These are phyloP conservation scores for Drosophila kanekoi DNA, from an alignment of 2,888 invertebrate species.

Conservation along the genomic window DNA sequence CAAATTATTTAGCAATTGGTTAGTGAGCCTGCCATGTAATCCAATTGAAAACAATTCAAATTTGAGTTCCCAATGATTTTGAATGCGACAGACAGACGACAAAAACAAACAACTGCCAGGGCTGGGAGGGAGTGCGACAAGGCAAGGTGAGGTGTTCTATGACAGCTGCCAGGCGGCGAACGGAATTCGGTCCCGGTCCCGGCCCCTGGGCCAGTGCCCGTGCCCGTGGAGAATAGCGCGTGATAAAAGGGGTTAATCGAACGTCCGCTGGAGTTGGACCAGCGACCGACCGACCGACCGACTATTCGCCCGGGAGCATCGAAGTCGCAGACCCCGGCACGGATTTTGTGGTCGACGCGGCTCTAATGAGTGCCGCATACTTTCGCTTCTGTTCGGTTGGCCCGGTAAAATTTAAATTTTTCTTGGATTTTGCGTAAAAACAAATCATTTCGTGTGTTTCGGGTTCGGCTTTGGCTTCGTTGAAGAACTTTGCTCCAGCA, in stretches of 20 bases:
- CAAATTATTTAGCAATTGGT: conserved; percentile 55
- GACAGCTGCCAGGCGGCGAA: conserved; percentile 61
- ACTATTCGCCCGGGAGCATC: conserved; percentile 56
- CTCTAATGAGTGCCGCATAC: conserved; percentile 51
- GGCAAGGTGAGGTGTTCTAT: conserved; percentile 27
- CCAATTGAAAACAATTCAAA: conserved; percentile 77
- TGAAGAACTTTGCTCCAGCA: conserved; percentile 55
- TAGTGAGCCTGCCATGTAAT: conserved; percentile 57
- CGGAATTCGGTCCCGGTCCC: conserved; percentile 29
- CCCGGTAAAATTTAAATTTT: conserved; percentile 35
- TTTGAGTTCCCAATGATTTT: conserved; percentile 49
- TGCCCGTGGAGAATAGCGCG: conserved; percentile 74
- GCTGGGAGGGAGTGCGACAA: background rate
- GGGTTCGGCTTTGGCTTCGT: background rate
- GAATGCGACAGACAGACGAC: conserved; percentile 12
- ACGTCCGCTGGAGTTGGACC: conserved; percentile 45
- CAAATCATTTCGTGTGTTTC: conserved; percentile 17
- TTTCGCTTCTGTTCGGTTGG: conserved; percentile 1
- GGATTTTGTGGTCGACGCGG: conserved; percentile 48
- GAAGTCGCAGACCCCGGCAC: conserved; percentile 32
- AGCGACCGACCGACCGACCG: conserved; percentile 8
- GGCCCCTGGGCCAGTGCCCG: conserved; percentile 7
- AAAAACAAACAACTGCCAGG: conserved; percentile 39
- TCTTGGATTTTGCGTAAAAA: conserved; percentile 22
- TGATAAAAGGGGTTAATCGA: conserved; percentile 79